A percentile compares a stretch with the other conserved stretches of the same genome.
Conservation (phyloP, 1,140 invertebrate species). For the Penaeus vannamei region DNA sequence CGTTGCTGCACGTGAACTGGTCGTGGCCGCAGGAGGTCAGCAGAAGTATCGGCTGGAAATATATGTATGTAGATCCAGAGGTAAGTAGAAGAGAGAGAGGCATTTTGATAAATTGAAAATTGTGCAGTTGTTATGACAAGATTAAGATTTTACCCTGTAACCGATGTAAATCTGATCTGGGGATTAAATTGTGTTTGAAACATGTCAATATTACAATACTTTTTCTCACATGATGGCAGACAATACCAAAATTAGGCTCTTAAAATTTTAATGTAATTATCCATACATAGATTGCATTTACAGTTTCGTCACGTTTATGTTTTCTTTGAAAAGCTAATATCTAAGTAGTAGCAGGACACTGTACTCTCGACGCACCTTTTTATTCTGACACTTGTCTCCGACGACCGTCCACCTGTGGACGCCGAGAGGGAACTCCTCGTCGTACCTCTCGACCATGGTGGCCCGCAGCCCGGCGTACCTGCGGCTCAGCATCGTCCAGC, state of each 20-base stretch:
- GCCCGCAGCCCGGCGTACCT: slow-evolving; percentile 7
- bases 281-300: too few species aligned
- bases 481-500: slow-evolving; percentile 49
- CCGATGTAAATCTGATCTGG: too few species aligned
- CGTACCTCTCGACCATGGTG: slow-evolving; percentile 29
- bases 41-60: slow-evolving; percentile 31
- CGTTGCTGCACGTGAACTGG: slow-evolving; percentile 51
- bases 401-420: slow-evolving; percentile 43
- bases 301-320: too few species aligned
- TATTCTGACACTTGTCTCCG: slow-evolving; percentile 45
- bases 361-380: slow-evolving; percentile 25
- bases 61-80: too few species aligned
- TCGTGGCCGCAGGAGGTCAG: slow-evolving; percentile 51
- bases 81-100: not conserved
- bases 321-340: not conserved
- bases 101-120: too few species aligned
- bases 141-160: too few species aligned
- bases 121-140: too few species aligned
- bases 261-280: too few species aligned
- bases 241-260: too few species aligned
- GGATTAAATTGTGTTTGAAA: too few species aligned
- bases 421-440: slow-evolving; percentile 40
- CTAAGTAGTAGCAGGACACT: not conserved
- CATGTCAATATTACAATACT: too few species aligned
- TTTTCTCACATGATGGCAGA: too few species aligned